A percentile compares a stretch with the other conserved stretches of the same genome.
Evolutionary conservation across 2,888 invertebrate species (phyloP).

Genomic region (Plagodis pulveraria): DNA sequence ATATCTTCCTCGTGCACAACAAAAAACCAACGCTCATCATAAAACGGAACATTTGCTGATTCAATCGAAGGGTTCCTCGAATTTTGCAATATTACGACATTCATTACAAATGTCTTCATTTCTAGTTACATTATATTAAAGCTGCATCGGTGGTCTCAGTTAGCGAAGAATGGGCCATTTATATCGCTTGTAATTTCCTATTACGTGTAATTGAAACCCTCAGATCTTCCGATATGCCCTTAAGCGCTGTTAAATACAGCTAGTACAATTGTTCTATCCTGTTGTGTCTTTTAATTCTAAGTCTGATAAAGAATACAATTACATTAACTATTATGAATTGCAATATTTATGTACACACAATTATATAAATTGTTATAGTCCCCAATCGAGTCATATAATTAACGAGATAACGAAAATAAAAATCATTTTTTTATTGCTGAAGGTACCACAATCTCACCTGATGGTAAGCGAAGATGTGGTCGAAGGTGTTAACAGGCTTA

Average conservation of each 20-base stretch:
- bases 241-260: conserved; percentile 53
- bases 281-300: conserved; percentile 28
- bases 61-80: conserved; percentile 23
- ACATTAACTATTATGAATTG: too few relatives aligned
- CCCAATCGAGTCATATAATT: too few relatives aligned
- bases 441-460: too few relatives aligned
- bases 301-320: background rate
- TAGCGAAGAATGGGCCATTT: conserved; percentile 62
- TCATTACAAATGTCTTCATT: conserved; percentile 35
- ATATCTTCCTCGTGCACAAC: conserved; percentile 37
- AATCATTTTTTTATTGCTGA: too few relatives aligned
- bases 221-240: conserved; percentile 53
- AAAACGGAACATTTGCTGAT: conserved; percentile 21
- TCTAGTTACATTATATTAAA: conserved; percentile 1
- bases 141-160: conserved; percentile 59
- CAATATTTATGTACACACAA: too few relatives aligned
- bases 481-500: too few relatives aligned
- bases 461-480: too few relatives aligned
- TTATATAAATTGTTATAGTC: too few relatives aligned
- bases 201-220: conserved; percentile 61
- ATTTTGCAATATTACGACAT: conserved; percentile 24
- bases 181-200: conserved; percentile 64
- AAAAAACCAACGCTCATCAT: conserved; percentile 32
- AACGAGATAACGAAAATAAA: too few relatives aligned
- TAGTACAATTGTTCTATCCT: conserved; percentile 40